Conservation (phyloP, 1,140 invertebrate species). For the Hypothenemus hampei region DNA sequence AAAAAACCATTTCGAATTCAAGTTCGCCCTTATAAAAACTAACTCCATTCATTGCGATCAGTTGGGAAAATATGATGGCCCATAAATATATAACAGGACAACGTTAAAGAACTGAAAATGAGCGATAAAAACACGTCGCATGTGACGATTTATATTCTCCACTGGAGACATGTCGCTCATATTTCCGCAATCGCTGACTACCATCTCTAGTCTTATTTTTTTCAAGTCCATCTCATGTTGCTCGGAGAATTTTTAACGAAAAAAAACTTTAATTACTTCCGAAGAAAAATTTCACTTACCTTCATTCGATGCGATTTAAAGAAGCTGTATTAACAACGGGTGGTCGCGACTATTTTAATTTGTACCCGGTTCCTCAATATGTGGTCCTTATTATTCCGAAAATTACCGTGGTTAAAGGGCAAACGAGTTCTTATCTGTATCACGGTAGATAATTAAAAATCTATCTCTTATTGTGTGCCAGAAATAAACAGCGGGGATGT, state of each 20-base stretch:
- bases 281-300: neutral
- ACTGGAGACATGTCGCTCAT: conserved; percentile 8
- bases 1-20: too few species aligned
- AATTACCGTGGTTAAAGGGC: conserved; percentile 1
- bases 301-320: neutral
- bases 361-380: conserved; percentile 7
- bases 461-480: neutral
- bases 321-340: neutral
- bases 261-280: neutral
- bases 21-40: neutral
- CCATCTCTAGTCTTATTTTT: neutral
- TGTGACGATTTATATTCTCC: conserved; percentile 12
- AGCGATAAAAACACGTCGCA: conserved; percentile 4
- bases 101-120: neutral
- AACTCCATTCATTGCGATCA: conserved; percentile 1
- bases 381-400: conserved; percentile 7
- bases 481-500: neutral
- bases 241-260: neutral
- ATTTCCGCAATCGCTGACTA: conserved; percentile 4
- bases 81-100: neutral
- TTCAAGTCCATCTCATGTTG: neutral
- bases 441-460: conserved; percentile 6
- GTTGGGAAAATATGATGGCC: conserved; percentile 1
- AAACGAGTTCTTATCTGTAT: neutral
- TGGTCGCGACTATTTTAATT: neutral